These are phyloP conservation scores for Pristionchus fissidentatus DNA, from an alignment of 2,888 invertebrate species.

Conservation along the genomic window DNA sequence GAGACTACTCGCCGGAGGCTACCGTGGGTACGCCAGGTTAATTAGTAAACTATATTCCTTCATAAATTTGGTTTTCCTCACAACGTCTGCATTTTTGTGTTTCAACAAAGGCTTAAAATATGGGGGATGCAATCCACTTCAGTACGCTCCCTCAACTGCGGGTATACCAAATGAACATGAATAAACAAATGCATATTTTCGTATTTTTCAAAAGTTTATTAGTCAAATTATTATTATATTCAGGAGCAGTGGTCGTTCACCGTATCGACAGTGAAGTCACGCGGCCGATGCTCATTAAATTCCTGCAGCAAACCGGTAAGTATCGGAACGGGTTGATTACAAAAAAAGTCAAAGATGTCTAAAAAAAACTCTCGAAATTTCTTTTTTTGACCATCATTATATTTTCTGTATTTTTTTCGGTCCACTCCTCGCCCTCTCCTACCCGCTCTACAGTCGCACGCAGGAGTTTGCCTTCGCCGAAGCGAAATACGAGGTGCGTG, in stretches of 20 bases:
- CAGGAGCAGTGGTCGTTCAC: too few species aligned
- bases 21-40: slow-evolving; percentile 1
- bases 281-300: not conserved
- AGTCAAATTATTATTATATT: too few species aligned
- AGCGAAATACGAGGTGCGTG: not conserved
- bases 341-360: not conserved
- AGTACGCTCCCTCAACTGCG: not conserved
- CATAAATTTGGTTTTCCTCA: not conserved
- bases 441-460: not conserved
- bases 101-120: not conserved
- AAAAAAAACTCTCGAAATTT: not conserved
- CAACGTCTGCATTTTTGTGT: not conserved
- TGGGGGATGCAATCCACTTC: not conserved
- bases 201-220: too few species aligned
- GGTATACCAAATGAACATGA: not conserved
- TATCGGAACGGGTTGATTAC: not conserved
- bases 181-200: too few species aligned
- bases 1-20: slow-evolving; percentile 23
- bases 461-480: slow-evolving; percentile 1
- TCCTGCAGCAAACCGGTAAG: not conserved
- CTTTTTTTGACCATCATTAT: not conserved
- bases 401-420: not conserved
- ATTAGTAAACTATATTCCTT: not conserved
- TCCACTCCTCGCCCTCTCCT: not conserved
- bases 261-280: not conserved